Percentiles rank a stretch among this genome's conserved stretches.
phyloP scores from a whole-genome alignment of 2,888 invertebrate species.

The Andrena fulva region DNA sequence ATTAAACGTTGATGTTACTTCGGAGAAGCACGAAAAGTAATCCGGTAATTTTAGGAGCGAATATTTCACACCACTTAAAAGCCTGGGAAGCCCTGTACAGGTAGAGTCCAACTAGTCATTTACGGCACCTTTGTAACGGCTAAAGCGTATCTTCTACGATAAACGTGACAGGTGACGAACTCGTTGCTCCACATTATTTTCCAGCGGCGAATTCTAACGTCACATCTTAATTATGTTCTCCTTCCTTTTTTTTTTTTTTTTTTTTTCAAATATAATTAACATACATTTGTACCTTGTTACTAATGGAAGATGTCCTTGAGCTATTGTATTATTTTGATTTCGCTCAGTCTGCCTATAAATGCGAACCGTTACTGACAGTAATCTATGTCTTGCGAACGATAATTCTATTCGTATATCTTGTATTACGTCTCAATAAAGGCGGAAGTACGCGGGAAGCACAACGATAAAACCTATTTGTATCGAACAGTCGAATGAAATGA shows the following conservation, averaged over 20 bases:
- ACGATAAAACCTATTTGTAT: constrained; percentile 71
- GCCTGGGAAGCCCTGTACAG: constrained; percentile 53
- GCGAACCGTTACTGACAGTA: constrained; percentile 50
- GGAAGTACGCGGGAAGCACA: constrained; percentile 66
- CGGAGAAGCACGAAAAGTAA: background rate
- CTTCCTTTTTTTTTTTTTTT: background rate
- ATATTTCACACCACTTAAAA: background rate
- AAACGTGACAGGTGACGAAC: constrained; percentile 33
- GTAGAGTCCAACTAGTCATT: constrained; percentile 79
- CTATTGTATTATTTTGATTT: constrained; percentile 29
- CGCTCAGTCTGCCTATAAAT: constrained; percentile 38
- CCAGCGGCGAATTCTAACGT: background rate
- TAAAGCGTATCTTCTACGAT: constrained; percentile 62
- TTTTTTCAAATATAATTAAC: background rate
- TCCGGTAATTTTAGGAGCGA: constrained; percentile 28
- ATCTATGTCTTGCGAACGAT: constrained; percentile 55
- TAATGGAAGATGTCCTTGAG: constrained; percentile 3
- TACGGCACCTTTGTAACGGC: constrained; percentile 56
- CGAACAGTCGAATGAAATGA: constrained; percentile 62
- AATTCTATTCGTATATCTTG: constrained; percentile 65
- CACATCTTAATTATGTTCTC: background rate
- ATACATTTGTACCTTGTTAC: constrained; percentile 14
- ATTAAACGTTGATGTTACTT: constrained; percentile 8
- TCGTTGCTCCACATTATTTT: constrained; percentile 24
- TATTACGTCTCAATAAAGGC: constrained; percentile 56